These are phyloP conservation scores for Falco rusticolus DNA, from an alignment of 2,797 vertebrate genomes.

Conservation along the genomic window DNA sequence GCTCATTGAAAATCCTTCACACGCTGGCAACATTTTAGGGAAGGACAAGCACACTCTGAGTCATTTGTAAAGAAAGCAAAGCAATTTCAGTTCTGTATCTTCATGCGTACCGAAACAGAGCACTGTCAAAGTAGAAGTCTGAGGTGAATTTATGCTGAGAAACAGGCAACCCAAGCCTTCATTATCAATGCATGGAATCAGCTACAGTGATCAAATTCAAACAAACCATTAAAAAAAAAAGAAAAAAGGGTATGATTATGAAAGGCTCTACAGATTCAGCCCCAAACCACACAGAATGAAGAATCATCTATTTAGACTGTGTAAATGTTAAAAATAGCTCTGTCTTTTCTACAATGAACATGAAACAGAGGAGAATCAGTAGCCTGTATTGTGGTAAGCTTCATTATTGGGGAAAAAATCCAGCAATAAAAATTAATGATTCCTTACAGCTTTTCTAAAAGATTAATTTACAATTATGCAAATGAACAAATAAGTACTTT, in stretches of 20 bases:
- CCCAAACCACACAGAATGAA: slow-evolving; percentile 73
- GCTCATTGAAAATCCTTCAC: slow-evolving; percentile 86
- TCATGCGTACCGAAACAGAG: slow-evolving; percentile 71
- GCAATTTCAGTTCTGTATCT: slow-evolving; percentile 82
- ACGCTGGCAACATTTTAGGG: slow-evolving; percentile 83
- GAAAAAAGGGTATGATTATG: slow-evolving; percentile 70
- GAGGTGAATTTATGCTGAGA: slow-evolving; percentile 80
- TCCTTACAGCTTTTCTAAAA: slow-evolving; percentile 45
- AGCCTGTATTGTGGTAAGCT: slow-evolving; percentile 67
- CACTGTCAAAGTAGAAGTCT: slow-evolving; percentile 79
- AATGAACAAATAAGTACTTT: slow-evolving; percentile 11
- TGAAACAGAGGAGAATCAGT: slow-evolving; percentile 71
- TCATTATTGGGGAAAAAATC: slow-evolving; percentile 36
- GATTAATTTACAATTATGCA: slow-evolving; percentile 46
- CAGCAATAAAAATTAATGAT: slow-evolving; percentile 65
- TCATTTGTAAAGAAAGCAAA: slow-evolving; percentile 85
- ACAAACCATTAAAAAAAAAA: slow-evolving; percentile 65
- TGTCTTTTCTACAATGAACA: slow-evolving; percentile 77
- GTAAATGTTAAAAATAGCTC: slow-evolving; percentile 83
- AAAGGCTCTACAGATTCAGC: slow-evolving; percentile 78
- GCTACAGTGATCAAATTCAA: slow-evolving; percentile 81
- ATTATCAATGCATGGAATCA: slow-evolving; percentile 84
- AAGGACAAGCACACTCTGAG: slow-evolving; percentile 82
- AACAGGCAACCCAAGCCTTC: slow-evolving; percentile 80
- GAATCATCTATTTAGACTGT: slow-evolving; percentile 77